Conservation (phyloP, 2,797 vertebrate species). For the Girardinus metallicus region DNA sequence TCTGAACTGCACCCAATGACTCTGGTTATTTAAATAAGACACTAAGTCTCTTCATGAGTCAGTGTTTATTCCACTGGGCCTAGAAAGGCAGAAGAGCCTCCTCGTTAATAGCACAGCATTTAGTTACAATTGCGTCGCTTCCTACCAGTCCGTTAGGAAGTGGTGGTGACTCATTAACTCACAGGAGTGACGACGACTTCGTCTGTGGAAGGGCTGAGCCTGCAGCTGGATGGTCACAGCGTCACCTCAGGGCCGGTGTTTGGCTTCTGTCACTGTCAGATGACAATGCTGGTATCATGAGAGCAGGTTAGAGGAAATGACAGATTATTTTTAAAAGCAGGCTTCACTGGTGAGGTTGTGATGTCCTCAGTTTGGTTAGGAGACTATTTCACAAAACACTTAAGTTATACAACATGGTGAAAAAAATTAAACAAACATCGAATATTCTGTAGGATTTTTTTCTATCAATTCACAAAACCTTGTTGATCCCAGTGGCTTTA, state of each 20-base stretch:
- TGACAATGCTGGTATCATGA: background rate
- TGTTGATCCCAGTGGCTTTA: too few relatives aligned
- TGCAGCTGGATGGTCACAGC: background rate
- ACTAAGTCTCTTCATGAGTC: background rate
- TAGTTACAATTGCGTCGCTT: background rate
- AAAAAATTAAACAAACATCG: background rate
- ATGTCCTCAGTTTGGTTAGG: background rate
- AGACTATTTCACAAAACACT: background rate
- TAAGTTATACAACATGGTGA: background rate
- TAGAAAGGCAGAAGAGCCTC: background rate
- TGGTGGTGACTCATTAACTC: background rate
- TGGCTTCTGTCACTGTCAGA: background rate
- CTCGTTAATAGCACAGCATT: background rate
- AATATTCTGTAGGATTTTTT: background rate
- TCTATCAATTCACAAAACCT: background rate
- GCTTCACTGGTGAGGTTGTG: background rate
- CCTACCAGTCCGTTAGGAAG: background rate
- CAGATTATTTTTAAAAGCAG: background rate
- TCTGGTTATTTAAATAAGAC: background rate
- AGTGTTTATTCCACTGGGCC: background rate
- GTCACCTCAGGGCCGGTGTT: background rate
- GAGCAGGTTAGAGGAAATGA: background rate
- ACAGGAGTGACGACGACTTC: background rate
- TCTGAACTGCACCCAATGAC: slow-evolving; percentile 9
- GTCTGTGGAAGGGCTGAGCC: background rate